Evolutionary conservation across 2,888 invertebrate genomes (phyloP), one percentile per base, ranked within the genome.

Genomic region (Theretra japonica): DNA sequence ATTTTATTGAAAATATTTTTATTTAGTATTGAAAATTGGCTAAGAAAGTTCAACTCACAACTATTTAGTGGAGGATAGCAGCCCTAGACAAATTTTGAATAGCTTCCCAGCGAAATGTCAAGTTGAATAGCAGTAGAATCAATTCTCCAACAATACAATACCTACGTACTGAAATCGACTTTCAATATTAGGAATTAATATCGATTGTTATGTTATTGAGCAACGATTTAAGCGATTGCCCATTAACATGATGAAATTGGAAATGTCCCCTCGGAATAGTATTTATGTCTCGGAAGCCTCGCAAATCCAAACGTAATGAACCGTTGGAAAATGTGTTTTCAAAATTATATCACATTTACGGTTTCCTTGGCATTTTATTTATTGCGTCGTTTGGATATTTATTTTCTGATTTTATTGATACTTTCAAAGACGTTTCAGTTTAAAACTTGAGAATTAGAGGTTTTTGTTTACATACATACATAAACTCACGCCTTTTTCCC

Each of bases 171-270:
- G 53, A 53, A 17, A 53, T 53, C n/a, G 53, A 53, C 19, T 53
- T 53, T 53, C 53, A n/a, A 4, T n/a, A 19, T 53, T 41, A 41
- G 41, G 23, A 73, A 73, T 71, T 73, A 68, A 28, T 73, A 68
- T 65, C 28, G 41, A 72, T 75, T 68, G 28, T 59, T 23, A 59
- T 71, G 74, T 72, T 69, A 33, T 70, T 72, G 71, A 57, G 58
- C 53, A 69, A 72, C 69, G 60, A 75, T 76, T 72, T 58, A 76
- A 72, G 57, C 74, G 59, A 72, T 56, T 75, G 59, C 68, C 76
- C 74, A 82, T 80, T 80, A 78, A 73, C 68, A 69, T 77, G 73
- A 80, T 79, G 74, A 79, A 79, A 76, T 78, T 73, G 72, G 50
- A 74, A 74, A 65, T 73, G 73, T 69, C 70, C 30, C 70, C 59